Percentiles rank a stretch among this genome's conserved stretches.
Evolutionary conservation across 2,888 invertebrate species (phyloP).

Genomic region (Oscheius sp.): DNA sequence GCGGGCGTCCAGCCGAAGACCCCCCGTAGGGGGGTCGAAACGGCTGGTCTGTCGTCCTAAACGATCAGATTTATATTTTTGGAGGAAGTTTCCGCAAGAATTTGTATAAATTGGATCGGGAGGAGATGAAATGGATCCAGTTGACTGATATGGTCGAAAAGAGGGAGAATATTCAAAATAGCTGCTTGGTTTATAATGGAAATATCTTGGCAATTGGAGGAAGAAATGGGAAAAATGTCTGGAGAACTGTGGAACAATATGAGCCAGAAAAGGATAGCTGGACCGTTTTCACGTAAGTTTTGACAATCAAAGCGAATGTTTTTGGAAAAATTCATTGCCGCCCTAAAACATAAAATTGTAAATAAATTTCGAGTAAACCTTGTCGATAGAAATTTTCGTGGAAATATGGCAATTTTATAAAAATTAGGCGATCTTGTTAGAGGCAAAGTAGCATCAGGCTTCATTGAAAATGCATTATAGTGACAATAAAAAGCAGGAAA

Average conservation of each 20-base stretch:
- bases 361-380: no score
- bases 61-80: not conserved
- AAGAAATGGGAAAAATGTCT: not conserved
- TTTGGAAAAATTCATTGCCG: no score
- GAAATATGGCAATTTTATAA: no score
- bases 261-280: not conserved
- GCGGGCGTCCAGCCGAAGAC: no score
- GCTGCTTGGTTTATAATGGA: not conserved
- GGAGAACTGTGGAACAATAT: not conserved
- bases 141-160: not conserved
- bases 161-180: not conserved
- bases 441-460: no score
- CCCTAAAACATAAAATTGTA: no score
- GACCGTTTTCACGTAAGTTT: slow-evolving; percentile 1
- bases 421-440: no score
- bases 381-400: no score
- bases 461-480: no score
- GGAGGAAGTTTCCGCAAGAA: not conserved
- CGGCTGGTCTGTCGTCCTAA: not conserved
- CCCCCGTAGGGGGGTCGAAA: no score
- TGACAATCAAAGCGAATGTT: no score
- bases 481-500: no score
- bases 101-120: not conserved
- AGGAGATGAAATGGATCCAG: not conserved
- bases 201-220: not conserved